Conservation (phyloP, 2,888 invertebrate species). For the Atrina japonica region DNA sequence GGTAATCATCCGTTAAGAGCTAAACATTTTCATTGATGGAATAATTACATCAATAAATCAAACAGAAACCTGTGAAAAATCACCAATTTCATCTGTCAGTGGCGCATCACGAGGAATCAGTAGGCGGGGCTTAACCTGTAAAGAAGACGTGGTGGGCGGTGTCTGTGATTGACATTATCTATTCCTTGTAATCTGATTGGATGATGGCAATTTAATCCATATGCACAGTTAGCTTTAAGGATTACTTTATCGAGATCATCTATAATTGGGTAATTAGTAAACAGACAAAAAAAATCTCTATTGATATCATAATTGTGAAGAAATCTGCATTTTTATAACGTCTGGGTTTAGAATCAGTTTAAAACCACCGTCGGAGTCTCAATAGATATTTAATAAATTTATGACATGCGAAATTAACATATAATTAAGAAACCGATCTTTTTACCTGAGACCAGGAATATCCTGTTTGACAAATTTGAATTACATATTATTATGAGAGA, state of each 20-base stretch:
- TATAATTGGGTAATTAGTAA: background rate
- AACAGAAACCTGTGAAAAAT: conserved; percentile 26
- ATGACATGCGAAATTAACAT: conserved; percentile 2
- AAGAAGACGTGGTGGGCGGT: conserved; percentile 11
- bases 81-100: conserved; percentile 13
- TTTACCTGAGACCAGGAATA: background rate
- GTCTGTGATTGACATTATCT: background rate
- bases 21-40: conserved; percentile 39
- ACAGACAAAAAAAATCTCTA: no score
- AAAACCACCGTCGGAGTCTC: no score
- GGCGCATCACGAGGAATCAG: conserved; percentile 12
- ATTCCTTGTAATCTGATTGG: conserved; percentile 5
- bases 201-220: no score
- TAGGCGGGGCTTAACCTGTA: conserved; percentile 9
- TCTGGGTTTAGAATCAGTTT: no score
- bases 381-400: conserved; percentile 20
- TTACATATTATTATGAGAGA: no score
- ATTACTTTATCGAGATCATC: no score
- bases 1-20: conserved; percentile 44
- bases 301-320: no score
- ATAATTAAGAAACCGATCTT: background rate
- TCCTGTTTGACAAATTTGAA: background rate
- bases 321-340: no score
- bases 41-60: conserved; percentile 38
- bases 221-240: no score